These are phyloP conservation scores for Rhyacophila brunnea DNA, from an alignment of 1,140 invertebrate genomes.

Conservation along the genomic window DNA sequence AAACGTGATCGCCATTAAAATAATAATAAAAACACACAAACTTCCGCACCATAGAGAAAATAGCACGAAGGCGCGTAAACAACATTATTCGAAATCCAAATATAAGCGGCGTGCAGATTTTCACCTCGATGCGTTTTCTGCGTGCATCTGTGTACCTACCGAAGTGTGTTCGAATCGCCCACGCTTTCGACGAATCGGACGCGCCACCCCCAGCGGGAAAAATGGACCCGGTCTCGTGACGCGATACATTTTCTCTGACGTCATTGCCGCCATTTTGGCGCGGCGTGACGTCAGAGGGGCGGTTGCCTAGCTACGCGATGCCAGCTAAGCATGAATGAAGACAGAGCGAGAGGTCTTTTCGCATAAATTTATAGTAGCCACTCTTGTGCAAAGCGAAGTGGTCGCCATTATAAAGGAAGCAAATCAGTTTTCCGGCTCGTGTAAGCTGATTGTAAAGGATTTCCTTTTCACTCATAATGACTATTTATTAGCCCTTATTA, in stretches of 20 bases:
- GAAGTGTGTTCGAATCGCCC: conserved; percentile 6
- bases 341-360: conserved; percentile 7
- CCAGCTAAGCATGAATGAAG: conserved; percentile 23
- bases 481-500: too few relatives aligned
- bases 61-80: too few relatives aligned
- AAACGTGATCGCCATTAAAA: too few relatives aligned
- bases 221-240: conserved; percentile 7
- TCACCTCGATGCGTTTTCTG: neutral
- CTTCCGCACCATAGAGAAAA: too few relatives aligned
- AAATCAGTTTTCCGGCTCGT: too few relatives aligned
- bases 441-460: too few relatives aligned
- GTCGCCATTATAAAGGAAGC: too few relatives aligned
- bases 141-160: neutral
- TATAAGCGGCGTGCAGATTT: neutral
- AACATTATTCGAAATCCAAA: too few relatives aligned
- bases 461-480: too few relatives aligned
- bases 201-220: neutral
- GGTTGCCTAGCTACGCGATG: conserved; percentile 1
- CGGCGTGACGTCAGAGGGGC: conserved; percentile 19
- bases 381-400: too few relatives aligned
- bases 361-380: too few relatives aligned
- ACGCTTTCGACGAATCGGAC: neutral
- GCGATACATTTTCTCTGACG: conserved; percentile 13
- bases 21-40: too few relatives aligned
- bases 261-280: conserved; percentile 6